A percentile compares a stretch with the other conserved stretches of the same genome.
Conservation (phyloP, 2,797 vertebrate species). For the Phoebastria nigripes region DNA sequence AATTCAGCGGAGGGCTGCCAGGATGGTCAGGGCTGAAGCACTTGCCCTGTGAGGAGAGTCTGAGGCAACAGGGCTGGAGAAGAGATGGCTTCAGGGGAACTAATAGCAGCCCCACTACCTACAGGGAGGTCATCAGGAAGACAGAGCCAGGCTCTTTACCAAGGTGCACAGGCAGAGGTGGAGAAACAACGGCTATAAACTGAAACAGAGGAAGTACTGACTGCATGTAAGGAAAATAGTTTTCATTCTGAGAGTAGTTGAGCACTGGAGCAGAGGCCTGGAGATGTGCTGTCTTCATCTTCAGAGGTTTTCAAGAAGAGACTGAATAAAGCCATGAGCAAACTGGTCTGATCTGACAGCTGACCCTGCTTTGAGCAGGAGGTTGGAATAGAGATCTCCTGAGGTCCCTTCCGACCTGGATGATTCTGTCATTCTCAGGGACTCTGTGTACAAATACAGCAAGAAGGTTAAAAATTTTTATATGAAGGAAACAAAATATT, state of each 20-base stretch:
- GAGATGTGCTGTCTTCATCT: not conserved
- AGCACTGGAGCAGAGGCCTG: not conserved
- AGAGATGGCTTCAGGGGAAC: not conserved
- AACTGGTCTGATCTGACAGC: not conserved
- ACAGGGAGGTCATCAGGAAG: not conserved
- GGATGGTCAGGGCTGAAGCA: not conserved
- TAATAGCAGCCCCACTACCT: not conserved
- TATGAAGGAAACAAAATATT: not conserved
- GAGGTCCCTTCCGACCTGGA: not conserved
- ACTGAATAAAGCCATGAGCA: not conserved
- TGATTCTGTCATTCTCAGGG: not conserved
- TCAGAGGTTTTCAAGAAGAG: not conserved
- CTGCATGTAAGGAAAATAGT: not conserved
- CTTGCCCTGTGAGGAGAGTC: not conserved
- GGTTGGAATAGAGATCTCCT: not conserved
- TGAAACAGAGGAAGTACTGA: not conserved
- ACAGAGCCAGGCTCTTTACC: not conserved
- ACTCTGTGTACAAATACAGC: not conserved
- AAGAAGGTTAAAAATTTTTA: not conserved
- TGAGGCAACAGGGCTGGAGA: not conserved
- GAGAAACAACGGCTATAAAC: not conserved
- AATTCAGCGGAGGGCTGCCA: not conserved
- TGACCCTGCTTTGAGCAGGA: not conserved
- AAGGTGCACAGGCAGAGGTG: not conserved
- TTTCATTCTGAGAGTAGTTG: not conserved